Evolutionary conservation across 2,888 invertebrate genomes (phyloP).

Genomic region (Heliconius sara): DNA sequence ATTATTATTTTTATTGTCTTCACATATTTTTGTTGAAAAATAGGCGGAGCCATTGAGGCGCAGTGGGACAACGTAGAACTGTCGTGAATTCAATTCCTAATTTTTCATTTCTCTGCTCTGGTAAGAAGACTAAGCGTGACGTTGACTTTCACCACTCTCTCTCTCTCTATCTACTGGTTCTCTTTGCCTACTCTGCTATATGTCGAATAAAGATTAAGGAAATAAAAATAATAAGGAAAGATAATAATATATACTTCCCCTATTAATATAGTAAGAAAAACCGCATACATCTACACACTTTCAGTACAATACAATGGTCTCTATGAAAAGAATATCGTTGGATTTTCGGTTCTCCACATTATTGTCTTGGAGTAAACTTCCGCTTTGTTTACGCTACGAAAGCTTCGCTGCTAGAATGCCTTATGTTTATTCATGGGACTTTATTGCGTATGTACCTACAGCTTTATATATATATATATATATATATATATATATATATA

Average conservation of each 20-base stretch:
- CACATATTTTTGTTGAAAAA: neutral
- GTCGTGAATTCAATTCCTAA: neutral
- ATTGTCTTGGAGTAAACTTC: constrained; percentile 15
- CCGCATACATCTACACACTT: neutral
- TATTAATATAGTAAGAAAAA: neutral
- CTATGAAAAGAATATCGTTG: constrained; percentile 43
- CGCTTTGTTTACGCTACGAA: constrained; percentile 8
- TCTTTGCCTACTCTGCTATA: too few species aligned
- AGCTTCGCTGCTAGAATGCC: neutral
- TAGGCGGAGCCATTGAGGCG: neutral
- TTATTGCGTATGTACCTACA: neutral
- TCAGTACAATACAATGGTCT: constrained; percentile 35
- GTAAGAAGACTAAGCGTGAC: neutral
- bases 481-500: too few species aligned
- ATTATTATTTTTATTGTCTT: neutral
- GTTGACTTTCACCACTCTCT: neutral
- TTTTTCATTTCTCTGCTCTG: neutral
- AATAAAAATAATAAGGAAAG: neutral
- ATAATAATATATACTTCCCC: neutral
- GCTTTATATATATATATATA: neutral
- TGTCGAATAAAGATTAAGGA: too few species aligned
- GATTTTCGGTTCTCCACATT: constrained; percentile 9
- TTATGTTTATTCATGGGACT: neutral
- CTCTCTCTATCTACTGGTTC: neutral
- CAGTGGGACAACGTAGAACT: neutral